Evolutionary conservation across 2,888 invertebrate species (phyloP).

Genomic region (Ethmia dodecea): DNA sequence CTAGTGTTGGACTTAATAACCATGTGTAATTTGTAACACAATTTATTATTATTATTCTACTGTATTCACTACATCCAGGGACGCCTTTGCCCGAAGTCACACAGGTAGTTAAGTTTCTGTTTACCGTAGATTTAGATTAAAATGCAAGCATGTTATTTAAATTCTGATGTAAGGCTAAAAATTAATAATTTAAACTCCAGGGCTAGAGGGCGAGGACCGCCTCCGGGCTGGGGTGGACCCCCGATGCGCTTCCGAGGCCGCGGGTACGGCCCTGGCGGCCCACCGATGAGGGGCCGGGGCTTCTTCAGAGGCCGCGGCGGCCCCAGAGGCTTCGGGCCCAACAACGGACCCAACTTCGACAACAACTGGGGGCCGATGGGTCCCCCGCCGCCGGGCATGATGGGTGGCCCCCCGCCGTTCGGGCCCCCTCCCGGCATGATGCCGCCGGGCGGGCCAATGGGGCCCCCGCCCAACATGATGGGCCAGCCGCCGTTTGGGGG

Average conservation of each 20-base stretch:
- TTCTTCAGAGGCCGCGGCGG: constrained; percentile 73
- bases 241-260: constrained; percentile 83
- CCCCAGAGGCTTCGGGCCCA: constrained; percentile 53
- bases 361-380: constrained; percentile 85
- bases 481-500: constrained; percentile 74
- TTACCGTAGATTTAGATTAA: too few species aligned
- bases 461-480: constrained; percentile 77
- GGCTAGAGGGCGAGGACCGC: constrained; percentile 50
- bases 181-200: too few species aligned
- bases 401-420: constrained; percentile 64
- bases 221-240: constrained; percentile 68
- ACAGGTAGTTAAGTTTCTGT: too few species aligned
- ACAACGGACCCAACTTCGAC: constrained; percentile 69
- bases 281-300: constrained; percentile 73
- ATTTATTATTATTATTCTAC: too few species aligned
- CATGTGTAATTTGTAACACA: too few species aligned
- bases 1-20: too few species aligned
- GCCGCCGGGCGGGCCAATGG: constrained; percentile 78
- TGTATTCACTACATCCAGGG: too few species aligned
- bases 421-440: constrained; percentile 75
- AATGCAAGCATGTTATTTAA: too few species aligned
- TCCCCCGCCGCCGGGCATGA: constrained; percentile 75
- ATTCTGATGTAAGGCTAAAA: too few species aligned
- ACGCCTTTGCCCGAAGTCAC: too few species aligned
- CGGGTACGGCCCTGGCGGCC: constrained; percentile 80